Percentiles rank a stretch among this genome's conserved stretches.
Conservation (phyloP, 23 tunicate species). For the Pegea sp. region DNA sequence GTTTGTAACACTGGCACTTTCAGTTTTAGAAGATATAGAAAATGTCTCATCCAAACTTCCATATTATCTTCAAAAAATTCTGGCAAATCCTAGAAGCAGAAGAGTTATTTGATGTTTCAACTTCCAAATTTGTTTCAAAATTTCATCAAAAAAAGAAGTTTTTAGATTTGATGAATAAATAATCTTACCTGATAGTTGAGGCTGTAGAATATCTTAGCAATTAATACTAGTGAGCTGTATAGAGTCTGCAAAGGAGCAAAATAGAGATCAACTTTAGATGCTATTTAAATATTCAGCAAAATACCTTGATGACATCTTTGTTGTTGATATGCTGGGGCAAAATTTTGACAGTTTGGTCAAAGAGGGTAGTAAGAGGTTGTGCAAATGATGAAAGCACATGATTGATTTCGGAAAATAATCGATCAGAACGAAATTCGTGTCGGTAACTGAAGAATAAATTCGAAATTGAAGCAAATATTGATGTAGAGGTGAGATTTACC, state of each 20-base stretch:
- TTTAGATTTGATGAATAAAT: background rate
- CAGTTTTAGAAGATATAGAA: slow-evolving; percentile 34
- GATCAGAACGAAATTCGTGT: slow-evolving; percentile 75
- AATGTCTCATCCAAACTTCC: slow-evolving; percentile 73
- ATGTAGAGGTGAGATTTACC: slow-evolving; percentile 3
- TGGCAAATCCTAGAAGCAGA: slow-evolving; percentile 74
- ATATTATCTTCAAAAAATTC: slow-evolving; percentile 97
- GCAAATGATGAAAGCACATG: slow-evolving; percentile 57
- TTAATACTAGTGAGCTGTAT: slow-evolving; percentile 69
- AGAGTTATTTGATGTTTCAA: background rate
- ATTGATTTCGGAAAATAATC: slow-evolving; percentile 71
- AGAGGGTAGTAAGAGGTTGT: slow-evolving; percentile 47
- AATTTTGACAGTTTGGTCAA: slow-evolving; percentile 31
- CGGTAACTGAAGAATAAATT: slow-evolving; percentile 21
- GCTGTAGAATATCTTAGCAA: slow-evolving; percentile 87
- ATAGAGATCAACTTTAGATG: too few species aligned
- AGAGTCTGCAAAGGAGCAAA: slow-evolving; percentile 28
- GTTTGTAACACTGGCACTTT: slow-evolving; percentile 52
- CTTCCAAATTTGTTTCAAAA: background rate
- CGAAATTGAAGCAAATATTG: background rate
- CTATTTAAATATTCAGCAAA: background rate
- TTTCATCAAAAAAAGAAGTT: background rate
- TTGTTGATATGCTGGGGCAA: slow-evolving; percentile 26
- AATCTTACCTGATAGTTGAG: slow-evolving; percentile 64
- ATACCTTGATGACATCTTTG: slow-evolving; percentile 21